phyloP scores from a whole-genome alignment of 2,113 vertebrate species.

The Nematolebias whitei region DNA sequence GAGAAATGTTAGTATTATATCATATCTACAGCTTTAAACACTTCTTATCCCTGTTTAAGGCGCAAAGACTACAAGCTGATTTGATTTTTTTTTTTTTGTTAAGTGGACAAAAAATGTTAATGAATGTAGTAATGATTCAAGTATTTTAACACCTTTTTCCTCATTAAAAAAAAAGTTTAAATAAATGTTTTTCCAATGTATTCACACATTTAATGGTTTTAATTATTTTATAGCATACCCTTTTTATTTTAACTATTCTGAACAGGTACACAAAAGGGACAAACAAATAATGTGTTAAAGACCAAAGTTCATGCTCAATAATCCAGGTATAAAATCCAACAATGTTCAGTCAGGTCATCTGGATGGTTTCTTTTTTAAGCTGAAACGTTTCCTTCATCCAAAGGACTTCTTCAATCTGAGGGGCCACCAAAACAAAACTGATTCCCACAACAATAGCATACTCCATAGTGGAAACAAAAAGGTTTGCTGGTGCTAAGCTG shows the following conservation, averaged over 20 bases:
- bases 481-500: too few relatives aligned
- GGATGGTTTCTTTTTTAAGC: too few relatives aligned
- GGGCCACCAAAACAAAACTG: too few relatives aligned
- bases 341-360: too few relatives aligned
- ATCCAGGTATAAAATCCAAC: too few relatives aligned
- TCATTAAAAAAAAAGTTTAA: neutral
- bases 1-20: neutral
- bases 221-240: neutral
- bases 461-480: too few relatives aligned
- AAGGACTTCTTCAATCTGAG: too few relatives aligned
- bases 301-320: too few relatives aligned
- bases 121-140: neutral
- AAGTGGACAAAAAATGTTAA: neutral
- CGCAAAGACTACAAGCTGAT: neutral
- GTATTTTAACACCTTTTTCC: neutral
- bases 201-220: constrained; percentile 1
- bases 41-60: neutral
- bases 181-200: neutral
- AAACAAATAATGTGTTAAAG: neutral
- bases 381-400: too few relatives aligned
- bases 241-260: neutral
- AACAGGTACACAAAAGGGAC: neutral
- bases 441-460: too few relatives aligned
- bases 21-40: neutral
- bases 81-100: constrained; percentile 19